Evolutionary conservation across 2,888 invertebrate genomes (phyloP).

Genomic region (Molorchus minor): DNA sequence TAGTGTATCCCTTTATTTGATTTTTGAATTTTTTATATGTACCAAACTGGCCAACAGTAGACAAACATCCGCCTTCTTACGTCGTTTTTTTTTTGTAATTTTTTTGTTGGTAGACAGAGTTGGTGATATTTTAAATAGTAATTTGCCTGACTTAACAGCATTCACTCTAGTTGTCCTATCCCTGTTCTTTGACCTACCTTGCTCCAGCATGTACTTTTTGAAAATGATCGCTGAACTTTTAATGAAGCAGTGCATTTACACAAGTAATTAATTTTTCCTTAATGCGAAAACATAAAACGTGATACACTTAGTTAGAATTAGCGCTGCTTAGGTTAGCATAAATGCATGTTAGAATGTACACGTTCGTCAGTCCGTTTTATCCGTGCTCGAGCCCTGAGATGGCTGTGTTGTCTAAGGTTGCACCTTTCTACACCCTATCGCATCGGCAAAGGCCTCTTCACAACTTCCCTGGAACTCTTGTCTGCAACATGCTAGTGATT

Average conservation of each 20-base stretch:
- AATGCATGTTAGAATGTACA: slow-evolving; percentile 53
- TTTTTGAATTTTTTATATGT: slow-evolving; percentile 39
- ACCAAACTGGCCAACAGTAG: slow-evolving; percentile 56
- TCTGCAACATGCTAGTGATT: slow-evolving; percentile 41
- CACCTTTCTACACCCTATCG: slow-evolving; percentile 52
- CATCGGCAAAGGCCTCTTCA: slow-evolving; percentile 39
- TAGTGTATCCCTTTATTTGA: slow-evolving; percentile 36
- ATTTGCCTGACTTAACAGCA: slow-evolving; percentile 50
- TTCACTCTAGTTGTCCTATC: slow-evolving; percentile 32
- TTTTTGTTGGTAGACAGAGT: slow-evolving; percentile 52
- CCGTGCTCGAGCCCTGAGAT: slow-evolving; percentile 48
- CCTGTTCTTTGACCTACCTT: slow-evolving; percentile 40
- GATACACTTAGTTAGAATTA: slow-evolving; percentile 52
- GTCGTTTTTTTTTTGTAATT: slow-evolving; percentile 48
- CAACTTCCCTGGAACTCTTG: slow-evolving; percentile 44
- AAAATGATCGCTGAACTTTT: slow-evolving; percentile 31
- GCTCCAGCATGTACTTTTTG: slow-evolving; percentile 50
- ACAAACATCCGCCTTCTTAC: slow-evolving; percentile 58
- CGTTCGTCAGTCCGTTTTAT: slow-evolving; percentile 48
- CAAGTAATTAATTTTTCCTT: slow-evolving; percentile 48
- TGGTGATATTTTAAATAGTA: slow-evolving; percentile 62
- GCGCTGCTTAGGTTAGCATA: slow-evolving; percentile 48
- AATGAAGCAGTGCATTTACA: slow-evolving; percentile 52
- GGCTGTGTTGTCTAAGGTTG: slow-evolving; percentile 64
- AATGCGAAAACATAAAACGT: slow-evolving; percentile 36